A percentile compares a stretch with the other conserved stretches of the same genome.
Conservation (phyloP, 2,888 invertebrate genomes). For the Amorpha juglandis region DNA sequence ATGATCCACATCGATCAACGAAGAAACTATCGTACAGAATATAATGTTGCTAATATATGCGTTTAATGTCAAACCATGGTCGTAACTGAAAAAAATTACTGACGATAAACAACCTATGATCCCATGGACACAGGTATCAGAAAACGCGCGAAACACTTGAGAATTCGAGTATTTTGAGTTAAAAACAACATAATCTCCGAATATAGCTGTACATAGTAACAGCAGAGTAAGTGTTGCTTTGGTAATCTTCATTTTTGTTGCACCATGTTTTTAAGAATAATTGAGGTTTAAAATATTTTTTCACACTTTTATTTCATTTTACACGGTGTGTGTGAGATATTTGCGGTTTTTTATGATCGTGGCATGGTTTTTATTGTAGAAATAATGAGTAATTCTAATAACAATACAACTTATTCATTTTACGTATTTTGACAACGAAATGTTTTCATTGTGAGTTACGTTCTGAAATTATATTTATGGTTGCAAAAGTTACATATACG, state of each 20-base stretch:
- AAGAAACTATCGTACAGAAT: slow-evolving; percentile 64
- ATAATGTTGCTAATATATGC: slow-evolving; percentile 51
- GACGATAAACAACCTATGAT: slow-evolving; percentile 63
- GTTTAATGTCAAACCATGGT: slow-evolving; percentile 45
- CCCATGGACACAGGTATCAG: slow-evolving; percentile 65
- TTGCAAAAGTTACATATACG: too few relatives aligned
- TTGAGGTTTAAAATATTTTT: neutral
- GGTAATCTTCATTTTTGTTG: slow-evolving; percentile 53
- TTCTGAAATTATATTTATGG: too few relatives aligned
- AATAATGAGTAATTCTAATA: neutral
- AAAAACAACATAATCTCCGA: slow-evolving; percentile 71
- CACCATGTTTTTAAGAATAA: slow-evolving; percentile 12
- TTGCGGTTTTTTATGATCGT: neutral
- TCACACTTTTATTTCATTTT: neutral
- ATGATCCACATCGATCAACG: slow-evolving; percentile 72
- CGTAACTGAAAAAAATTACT: slow-evolving; percentile 61
- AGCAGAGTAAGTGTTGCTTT: slow-evolving; percentile 52
- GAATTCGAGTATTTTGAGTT: slow-evolving; percentile 63
- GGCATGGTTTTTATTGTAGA: neutral
- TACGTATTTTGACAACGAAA: neutral
- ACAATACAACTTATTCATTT: neutral
- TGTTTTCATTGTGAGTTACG: neutral
- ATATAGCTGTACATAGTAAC: slow-evolving; percentile 51
- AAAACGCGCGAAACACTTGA: slow-evolving; percentile 57
- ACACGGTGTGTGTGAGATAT: neutral